Base-by-base conservation (phyloP, 2,888 invertebrate genomes). In the Tipula unca region DNA sequence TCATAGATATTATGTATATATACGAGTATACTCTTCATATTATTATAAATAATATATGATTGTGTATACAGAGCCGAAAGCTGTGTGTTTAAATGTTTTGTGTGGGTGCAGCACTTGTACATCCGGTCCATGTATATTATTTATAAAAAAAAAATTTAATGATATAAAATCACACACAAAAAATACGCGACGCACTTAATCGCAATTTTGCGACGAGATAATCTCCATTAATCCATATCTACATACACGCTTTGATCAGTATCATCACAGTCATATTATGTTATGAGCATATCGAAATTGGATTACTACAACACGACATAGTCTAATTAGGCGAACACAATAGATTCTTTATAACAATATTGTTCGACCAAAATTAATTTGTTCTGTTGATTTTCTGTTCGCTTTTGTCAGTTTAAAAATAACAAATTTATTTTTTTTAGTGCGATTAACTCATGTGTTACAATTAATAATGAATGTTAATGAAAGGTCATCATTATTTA, bases 381-480 rank as follows among this genome's bases (percentile, higher is more conserved):
- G 17, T 32, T 32, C 17, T 84, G 17, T 84, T 36, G 17, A 3
- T 20, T 13, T 8, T 36, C 10, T 14, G 2, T 14, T 14, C 35
- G 32, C 17, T 84, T 20, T 36, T 32, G 35, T 36, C 36, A 32
- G 20, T 35, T 4, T n/a, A n/a, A n/a, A n/a, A n/a, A n/a, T n/a
- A n/a, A 10, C 32, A 13, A 3, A 25, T 29, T 29, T 29, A 25
- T 25, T 29, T 29, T 82, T 20, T 25, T n/a, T 17, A 0, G 13
- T 36, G 20, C 35, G 35, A 20, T 36, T 36, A 36, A 36, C 36
- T 32, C 17, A 36, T 84, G 36, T 36, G 36, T 84, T 20, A 20
- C 36, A 84, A 36, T 36, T 84, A 84, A 84, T 84, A 84, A 84
- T 84, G 36, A 84, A 84, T 84, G 84, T 36, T 84, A 36, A 84